Evolutionary conservation across 2,797 vertebrate genomes (phyloP).

Genomic region (Hoplostethus mediterraneus): DNA sequence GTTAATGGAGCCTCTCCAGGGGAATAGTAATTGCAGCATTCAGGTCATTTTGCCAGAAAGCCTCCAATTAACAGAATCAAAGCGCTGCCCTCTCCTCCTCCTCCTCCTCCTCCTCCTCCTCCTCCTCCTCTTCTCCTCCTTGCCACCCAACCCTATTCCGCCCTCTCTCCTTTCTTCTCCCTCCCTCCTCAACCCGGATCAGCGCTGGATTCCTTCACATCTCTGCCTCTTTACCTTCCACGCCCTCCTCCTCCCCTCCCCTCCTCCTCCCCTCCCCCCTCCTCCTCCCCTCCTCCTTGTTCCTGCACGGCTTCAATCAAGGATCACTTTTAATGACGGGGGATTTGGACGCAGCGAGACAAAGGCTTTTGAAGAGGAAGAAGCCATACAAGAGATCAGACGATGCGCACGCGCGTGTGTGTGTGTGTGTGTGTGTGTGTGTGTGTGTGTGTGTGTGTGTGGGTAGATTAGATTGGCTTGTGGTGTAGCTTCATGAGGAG

Average conservation of each 20-base stretch:
- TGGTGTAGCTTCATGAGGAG: not conserved
- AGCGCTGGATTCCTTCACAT: slow-evolving; percentile 9
- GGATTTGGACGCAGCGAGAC: slow-evolving; percentile 27
- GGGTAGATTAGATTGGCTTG: slow-evolving; percentile 2
- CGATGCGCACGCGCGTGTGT: slow-evolving; percentile 3
- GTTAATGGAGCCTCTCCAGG: not conserved
- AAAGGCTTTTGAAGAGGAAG: slow-evolving; percentile 48
- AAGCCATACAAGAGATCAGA: slow-evolving; percentile 14
- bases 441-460: not conserved
- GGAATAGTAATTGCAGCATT: slow-evolving; percentile 44
- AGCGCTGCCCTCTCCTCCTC: slow-evolving; percentile 8
- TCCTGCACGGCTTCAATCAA: slow-evolving; percentile 40
- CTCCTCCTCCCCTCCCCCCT: not conserved
- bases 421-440: slow-evolving; percentile 14
- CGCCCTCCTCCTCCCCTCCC: no score
- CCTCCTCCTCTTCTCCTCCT: not conserved
- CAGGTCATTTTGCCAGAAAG: slow-evolving; percentile 49
- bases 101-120: slow-evolving; percentile 21
- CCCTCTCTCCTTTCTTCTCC: slow-evolving; percentile 2
- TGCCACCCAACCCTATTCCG: not conserved
- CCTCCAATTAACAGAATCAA: slow-evolving; percentile 52
- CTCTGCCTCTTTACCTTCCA: slow-evolving; percentile 15
- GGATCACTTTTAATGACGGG: slow-evolving; percentile 59
- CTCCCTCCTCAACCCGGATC: slow-evolving; percentile 24
- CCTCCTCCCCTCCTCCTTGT: slow-evolving; percentile 16